Conservation (phyloP, 2,888 invertebrate species). For the Chymomyza fuscimana region DNA sequence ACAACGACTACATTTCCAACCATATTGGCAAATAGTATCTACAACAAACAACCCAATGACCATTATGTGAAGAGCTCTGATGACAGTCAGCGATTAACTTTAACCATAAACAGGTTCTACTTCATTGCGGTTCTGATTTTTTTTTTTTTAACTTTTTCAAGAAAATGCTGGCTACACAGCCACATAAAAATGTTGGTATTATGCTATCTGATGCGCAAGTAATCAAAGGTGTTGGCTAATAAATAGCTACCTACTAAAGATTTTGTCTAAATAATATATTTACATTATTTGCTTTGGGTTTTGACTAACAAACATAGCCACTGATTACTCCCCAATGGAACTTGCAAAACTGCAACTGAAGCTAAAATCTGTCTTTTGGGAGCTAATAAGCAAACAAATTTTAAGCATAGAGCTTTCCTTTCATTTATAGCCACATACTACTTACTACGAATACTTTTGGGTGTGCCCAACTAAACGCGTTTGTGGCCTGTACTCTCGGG, state of each 20-base stretch:
- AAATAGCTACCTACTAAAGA: slow-evolving; percentile 10
- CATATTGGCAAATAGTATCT: slow-evolving; percentile 32
- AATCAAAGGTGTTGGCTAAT: background rate
- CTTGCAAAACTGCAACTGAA: background rate
- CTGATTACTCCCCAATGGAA: background rate
- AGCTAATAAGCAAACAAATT: background rate
- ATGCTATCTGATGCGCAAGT: slow-evolving; percentile 6
- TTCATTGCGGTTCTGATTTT: slow-evolving; percentile 5
- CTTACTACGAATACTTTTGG: background rate
- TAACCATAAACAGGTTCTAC: background rate
- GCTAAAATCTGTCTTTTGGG: background rate
- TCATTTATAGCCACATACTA: background rate
- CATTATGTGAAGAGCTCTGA: background rate
- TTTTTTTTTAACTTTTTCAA: slow-evolving; percentile 1
- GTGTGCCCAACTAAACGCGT: background rate
- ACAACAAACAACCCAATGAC: slow-evolving; percentile 24
- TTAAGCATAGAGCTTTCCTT: background rate
- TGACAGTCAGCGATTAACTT: background rate
- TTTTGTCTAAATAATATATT: slow-evolving; percentile 10
- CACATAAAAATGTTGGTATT: slow-evolving; percentile 9
- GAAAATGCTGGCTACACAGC: slow-evolving; percentile 12
- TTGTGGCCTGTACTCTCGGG: slow-evolving; percentile 28
- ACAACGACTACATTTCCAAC: slow-evolving; percentile 6
- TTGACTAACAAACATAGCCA: too few species aligned
- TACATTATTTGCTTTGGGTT: background rate